phyloP scores from a whole-genome alignment of 2,888 invertebrate genomes.

The Sinotaia quadrata region DNA sequence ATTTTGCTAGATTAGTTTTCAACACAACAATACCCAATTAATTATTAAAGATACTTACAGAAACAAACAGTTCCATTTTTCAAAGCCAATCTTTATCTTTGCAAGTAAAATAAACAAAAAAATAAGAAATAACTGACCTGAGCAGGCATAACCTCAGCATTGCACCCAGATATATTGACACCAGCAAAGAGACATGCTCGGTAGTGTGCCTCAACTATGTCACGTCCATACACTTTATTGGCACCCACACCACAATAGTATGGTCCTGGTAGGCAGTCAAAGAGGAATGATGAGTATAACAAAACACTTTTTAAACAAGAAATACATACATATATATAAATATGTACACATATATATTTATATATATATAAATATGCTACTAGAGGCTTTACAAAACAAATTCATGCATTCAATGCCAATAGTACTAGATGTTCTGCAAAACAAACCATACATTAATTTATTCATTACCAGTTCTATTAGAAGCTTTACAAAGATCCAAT shows the following conservation, averaged over 20 bases:
- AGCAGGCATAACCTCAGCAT: slow-evolving; percentile 99
- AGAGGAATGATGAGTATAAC: neutral
- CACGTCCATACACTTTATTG: slow-evolving; percentile 93
- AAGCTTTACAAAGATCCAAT: too few relatives aligned
- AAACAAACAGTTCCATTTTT: too few relatives aligned
- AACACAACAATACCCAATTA: too few relatives aligned
- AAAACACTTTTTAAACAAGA: neutral
- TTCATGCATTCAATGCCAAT: neutral
- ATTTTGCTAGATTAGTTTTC: too few relatives aligned
- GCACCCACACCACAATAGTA: slow-evolving; percentile 99
- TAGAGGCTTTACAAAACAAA: neutral
- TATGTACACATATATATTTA: neutral
- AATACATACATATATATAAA: neutral
- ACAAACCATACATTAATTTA: too few relatives aligned
- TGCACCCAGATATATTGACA: slow-evolving; percentile 91
- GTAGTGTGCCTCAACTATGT: slow-evolving; percentile 97
- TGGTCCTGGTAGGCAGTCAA: slow-evolving; percentile 78
- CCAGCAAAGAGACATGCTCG: slow-evolving; percentile 94
- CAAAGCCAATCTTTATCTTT: too few relatives aligned
- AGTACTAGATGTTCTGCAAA: too few relatives aligned
- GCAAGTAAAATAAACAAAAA: too few relatives aligned
- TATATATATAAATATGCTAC: neutral
- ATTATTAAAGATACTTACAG: too few relatives aligned
- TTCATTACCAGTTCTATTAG: too few relatives aligned
- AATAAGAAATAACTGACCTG: slow-evolving; percentile 75